Conservation (phyloP, 2,113 vertebrate genomes). For the Phycodurus eques region DNA sequence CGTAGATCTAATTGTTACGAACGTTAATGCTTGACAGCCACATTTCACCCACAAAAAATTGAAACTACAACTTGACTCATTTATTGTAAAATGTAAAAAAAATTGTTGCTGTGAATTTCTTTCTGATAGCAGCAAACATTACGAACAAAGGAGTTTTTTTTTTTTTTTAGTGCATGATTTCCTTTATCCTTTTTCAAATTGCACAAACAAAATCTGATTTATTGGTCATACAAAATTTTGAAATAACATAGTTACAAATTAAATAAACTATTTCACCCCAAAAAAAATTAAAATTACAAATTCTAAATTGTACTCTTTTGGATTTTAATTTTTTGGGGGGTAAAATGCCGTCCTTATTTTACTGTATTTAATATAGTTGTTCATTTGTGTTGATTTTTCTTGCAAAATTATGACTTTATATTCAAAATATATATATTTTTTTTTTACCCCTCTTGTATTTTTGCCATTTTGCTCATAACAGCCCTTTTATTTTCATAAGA, state of each 20-base stretch:
- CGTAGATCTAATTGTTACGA: too few species aligned
- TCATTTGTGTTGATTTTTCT: neutral
- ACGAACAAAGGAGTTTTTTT: neutral
- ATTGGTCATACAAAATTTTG: neutral
- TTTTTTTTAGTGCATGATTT: neutral
- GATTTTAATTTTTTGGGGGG: too few species aligned
- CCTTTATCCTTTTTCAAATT: neutral
- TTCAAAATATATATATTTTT: neutral
- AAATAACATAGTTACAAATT: neutral
- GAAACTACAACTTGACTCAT: too few species aligned
- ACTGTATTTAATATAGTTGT: neutral
- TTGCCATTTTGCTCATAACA: neutral
- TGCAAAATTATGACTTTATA: neutral
- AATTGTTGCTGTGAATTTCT: too few species aligned
- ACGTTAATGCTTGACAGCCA: too few species aligned
- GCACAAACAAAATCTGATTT: neutral
- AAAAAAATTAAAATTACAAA: neutral
- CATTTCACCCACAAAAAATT: too few species aligned
- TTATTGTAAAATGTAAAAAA: too few species aligned
- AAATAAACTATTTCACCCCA: neutral
- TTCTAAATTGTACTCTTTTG: neutral
- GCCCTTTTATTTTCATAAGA: neutral
- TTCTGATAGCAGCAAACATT: too few species aligned
- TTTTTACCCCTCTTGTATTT: neutral
- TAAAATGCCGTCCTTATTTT: neutral